Evolutionary conservation across 2,888 invertebrate genomes (phyloP), one percentile per base, ranked within the genome.

Genomic region (Sycophila texana): DNA sequence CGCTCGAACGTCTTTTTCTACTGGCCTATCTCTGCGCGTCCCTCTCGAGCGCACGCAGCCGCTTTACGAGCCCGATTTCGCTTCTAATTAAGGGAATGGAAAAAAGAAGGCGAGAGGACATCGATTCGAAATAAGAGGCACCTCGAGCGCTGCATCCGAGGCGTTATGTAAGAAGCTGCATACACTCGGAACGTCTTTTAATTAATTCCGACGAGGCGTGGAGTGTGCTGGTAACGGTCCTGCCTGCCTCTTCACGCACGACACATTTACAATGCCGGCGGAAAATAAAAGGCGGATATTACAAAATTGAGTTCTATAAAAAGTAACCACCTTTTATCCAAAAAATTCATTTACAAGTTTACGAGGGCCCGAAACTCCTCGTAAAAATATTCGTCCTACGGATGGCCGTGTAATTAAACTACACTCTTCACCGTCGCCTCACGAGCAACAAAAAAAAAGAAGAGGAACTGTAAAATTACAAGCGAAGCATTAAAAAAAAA

Each of bases 61-160:
- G 57, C 58, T 66, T 65, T 66, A 47, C 66, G 72, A 51, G 67
- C 47, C 47, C 66, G 70, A 66, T 77, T 77, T 82, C 72, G 78
- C 82, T 81, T 77, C 82, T 84, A 85, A 86, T 86, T 85, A 85
- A 81, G 77, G 77, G 20, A 61, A 7, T 0, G 51, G 20, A 47
- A 74, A 49, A 58, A 53, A 30, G 20, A 63, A 30, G 20, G 39
- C 2, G 18, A 57, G 39, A 39, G 39, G 57, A 57, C 14, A 13
- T 7, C n/a, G 76, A 78, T 39, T 39, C 60, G 72, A 73, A 71
- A 77, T 73, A 58, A 77, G 70, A 63, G 72, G 55, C 10, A 18
- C 10, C n/a, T 10, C 57, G 57, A 72, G 73, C 63, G 53, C 53
- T 26, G 61, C 30, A 14, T 22, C n/a, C 57, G 14, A 22, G 13